Percentiles rank a stretch among this genome's conserved stretches.
Evolutionary conservation across 2,113 vertebrate species (phyloP).

Genomic region (Canis aureus): DNA sequence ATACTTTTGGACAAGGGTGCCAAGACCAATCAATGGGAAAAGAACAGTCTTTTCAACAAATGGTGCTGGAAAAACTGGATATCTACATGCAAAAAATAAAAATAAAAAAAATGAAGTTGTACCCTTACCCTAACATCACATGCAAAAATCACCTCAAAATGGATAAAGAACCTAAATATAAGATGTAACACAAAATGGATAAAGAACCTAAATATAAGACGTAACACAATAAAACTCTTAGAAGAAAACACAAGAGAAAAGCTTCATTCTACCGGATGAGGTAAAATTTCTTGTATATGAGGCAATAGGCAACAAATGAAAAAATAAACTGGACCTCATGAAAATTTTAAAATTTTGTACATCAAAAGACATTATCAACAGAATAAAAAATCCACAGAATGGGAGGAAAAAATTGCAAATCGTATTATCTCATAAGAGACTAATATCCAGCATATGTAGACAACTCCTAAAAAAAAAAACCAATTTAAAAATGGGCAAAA

Average conservation of each 20-base stretch:
- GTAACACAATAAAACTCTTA: constrained; percentile 2
- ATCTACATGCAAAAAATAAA: neutral
- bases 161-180: constrained; percentile 13
- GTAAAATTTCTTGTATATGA: neutral
- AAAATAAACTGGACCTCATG: neutral
- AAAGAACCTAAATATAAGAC: too few species aligned
- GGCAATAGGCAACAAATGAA: neutral
- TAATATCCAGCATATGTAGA: neutral
- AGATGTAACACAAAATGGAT: neutral
- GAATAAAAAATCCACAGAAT: constrained; percentile 23
- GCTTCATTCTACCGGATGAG: neutral
- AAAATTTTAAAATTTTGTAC: neutral
- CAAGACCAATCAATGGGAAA: neutral
- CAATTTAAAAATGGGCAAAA: neutral
- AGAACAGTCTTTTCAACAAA: neutral
- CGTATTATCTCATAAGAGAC: neutral
- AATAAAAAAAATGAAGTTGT: neutral
- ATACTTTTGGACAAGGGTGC: neutral
- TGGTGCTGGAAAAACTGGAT: neutral
- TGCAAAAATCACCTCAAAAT: constrained; percentile 16
- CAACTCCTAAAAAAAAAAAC: neutral
- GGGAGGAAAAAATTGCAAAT: neutral
- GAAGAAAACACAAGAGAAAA: constrained; percentile 33
- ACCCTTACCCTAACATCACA: neutral
- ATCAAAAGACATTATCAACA: neutral